These are phyloP conservation scores for Brienomyrus brachyistius DNA, from an alignment of 2,113 vertebrate species.

Conservation along the genomic window DNA sequence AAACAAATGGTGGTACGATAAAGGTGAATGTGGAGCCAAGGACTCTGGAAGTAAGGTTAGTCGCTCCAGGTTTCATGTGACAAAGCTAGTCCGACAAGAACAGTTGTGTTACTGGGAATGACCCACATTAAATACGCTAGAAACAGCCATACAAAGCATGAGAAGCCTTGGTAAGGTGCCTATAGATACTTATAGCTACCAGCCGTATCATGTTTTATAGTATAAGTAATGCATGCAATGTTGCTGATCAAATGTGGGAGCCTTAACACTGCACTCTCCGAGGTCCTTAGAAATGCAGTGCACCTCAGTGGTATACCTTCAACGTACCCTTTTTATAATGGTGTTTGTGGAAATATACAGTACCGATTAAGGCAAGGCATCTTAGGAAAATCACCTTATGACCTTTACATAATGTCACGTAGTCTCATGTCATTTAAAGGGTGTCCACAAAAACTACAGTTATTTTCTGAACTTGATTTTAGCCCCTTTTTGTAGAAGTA, in stretches of 20 bases:
- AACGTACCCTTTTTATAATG: not conserved
- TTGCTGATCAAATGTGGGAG: conserved; percentile 16
- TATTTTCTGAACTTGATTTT: conserved; percentile 40
- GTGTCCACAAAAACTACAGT: conserved; percentile 55
- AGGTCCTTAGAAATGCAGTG: not conserved
- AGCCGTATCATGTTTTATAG: conserved; percentile 32
- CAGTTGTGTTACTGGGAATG: conserved; percentile 74
- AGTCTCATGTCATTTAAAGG: conserved; percentile 52
- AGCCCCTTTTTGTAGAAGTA: conserved; percentile 27
- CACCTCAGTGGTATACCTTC: not conserved
- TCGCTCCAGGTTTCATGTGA: conserved; percentile 81
- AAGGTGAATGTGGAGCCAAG: conserved; percentile 97
- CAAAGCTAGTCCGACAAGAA: conserved; percentile 51
- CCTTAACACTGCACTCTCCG: conserved; percentile 1
- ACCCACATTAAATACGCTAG: conserved; percentile 65
- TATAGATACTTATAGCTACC: conserved; percentile 59
- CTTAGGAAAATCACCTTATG: not conserved
- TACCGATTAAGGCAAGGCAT: conserved; percentile 38
- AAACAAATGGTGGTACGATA: conserved; percentile 99
- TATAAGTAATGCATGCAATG: conserved; percentile 70
- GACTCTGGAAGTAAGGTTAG: conserved; percentile 84
- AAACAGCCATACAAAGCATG: conserved; percentile 68
- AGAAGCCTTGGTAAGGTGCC: conserved; percentile 75
- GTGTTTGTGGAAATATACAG: conserved; percentile 19
- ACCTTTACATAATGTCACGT: conserved; percentile 32